Percentiles rank a stretch among this genome's conserved stretches.
Conservation (phyloP, 2,113 vertebrate species). For the Prinia subflava region DNA sequence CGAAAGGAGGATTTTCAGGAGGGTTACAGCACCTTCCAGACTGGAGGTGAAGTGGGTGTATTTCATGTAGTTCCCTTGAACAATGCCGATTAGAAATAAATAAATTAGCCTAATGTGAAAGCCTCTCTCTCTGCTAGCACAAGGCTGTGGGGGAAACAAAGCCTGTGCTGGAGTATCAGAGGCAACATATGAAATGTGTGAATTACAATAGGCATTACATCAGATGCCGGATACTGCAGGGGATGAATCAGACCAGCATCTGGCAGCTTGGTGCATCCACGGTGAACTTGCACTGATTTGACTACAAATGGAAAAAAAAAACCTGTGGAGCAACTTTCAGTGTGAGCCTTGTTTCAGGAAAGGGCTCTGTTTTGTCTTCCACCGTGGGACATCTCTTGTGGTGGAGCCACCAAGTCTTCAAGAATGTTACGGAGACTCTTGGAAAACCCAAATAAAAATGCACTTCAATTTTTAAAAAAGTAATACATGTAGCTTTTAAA, state of each 20-base stretch:
- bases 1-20: not conserved
- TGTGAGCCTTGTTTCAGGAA: not conserved
- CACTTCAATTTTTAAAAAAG: not conserved
- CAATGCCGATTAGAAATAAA: not conserved
- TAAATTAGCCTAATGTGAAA: not conserved
- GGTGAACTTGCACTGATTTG: not conserved
- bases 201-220: constrained; percentile 16
- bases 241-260: not conserved
- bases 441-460: not conserved
- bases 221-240: not conserved
- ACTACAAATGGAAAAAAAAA: not conserved
- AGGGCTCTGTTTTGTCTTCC: not conserved
- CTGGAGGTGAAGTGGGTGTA: not conserved
- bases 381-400: accelerated
- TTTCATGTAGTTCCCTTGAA: not conserved
- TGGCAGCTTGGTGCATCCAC: not conserved
- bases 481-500: not conserved
- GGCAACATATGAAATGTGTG: not conserved
- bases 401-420: not conserved
- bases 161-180: not conserved
- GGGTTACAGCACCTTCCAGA: not conserved
- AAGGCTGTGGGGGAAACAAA: not conserved
- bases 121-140: not conserved
- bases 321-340: not conserved
- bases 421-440: not conserved